Evolutionary conservation across 2,113 vertebrate species (phyloP), one percentile per base, ranked within the genome.

Genomic region (Caranx melampygus): DNA sequence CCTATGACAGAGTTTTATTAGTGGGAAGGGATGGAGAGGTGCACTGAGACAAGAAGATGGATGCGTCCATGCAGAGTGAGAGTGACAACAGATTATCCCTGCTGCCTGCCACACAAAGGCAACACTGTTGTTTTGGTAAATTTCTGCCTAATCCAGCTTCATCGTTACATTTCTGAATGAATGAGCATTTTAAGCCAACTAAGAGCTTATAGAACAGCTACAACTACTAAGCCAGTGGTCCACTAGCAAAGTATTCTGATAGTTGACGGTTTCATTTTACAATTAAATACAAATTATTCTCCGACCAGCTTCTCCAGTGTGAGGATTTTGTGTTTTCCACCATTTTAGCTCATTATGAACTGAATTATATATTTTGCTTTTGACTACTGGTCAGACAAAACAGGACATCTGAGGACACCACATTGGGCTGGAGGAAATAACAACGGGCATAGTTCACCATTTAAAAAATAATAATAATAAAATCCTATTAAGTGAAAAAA

Each of bases 1-100:
- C 37, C 73, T 68, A 44, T 77, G 60, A 79, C 72, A 10, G 63
- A 69, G 65, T 66, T 87, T 67, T 82, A 75, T 84, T 76, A 81
- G 78, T 45, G 45, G 31, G 54, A 78, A 40, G 21, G 65, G 61
- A 72, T 42, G 49, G 40, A n/a, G 68, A 74, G 49, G 37, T 33
- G 8, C 34, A 31, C 65, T 9, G 72, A 81, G 82, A 78, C 66
- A 59, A 45, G 42, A 65, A 54, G 37, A 76, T 51, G 57, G 59
- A 72, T 52, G 45, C 45, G 67, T 12, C 72, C 47, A 37, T 18
- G 60, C 9, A 10, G 62, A 45, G 65, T 31, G 78, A 64, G 14
- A 62, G 59, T 3, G 14, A 35, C 65, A 70, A 3, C 31, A 67
- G 58, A 72, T 81, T 44, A 77, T 70, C 4, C 8, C 16, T 49